Base-by-base conservation (phyloP, 2,888 invertebrate genomes). In the Gibbula magus region DNA sequence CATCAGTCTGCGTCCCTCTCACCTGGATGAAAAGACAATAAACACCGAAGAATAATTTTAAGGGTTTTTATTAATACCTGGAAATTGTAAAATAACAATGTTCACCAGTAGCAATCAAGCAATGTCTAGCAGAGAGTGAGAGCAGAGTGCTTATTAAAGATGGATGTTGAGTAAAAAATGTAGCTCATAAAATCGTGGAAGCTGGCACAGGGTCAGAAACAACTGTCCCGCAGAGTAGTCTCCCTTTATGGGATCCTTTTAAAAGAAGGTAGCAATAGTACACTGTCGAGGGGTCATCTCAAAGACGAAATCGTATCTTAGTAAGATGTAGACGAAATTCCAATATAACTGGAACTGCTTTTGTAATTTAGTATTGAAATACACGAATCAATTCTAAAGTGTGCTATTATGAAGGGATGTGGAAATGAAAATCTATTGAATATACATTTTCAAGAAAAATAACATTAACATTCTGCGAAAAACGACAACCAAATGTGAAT, bases 81-180 rank as follows among this genome's bases (percentile, higher is more conserved):
- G 67, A 78, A 78, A 78, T 78, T 78, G 66, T 66, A 78, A 70
- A 78, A 78, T 67, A 78, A 77, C 77, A 77, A 61, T 77, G 61
- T 39, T 67, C 70, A 78, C 78, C 67, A 78, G 67, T 78, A 78
- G 67, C 67, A 78, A 78, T 51, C 67, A 78, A 78, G 78, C 78
- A 76, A 76, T 61, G 61, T 61, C 61, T 61, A 61, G 61, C 61
- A 29, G 61, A 51, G 74, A 25, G 74, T 51, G 39, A 25, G 51
- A 74, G 61, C 61, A 25, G 61, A 61, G 61, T 61, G 61, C 61
- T 61, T 29, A 61, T 29, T 61, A 61, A 61, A 61, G 61, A 61
- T 61, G 61, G 25, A 61, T 61, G 61, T 61, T 61, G 61, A 29
- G 29, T 29, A 29, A 61, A 61, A 56, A 61, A 61, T 61, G 61